Conservation (phyloP, 2,113 vertebrate species). For the Caretta caretta region DNA sequence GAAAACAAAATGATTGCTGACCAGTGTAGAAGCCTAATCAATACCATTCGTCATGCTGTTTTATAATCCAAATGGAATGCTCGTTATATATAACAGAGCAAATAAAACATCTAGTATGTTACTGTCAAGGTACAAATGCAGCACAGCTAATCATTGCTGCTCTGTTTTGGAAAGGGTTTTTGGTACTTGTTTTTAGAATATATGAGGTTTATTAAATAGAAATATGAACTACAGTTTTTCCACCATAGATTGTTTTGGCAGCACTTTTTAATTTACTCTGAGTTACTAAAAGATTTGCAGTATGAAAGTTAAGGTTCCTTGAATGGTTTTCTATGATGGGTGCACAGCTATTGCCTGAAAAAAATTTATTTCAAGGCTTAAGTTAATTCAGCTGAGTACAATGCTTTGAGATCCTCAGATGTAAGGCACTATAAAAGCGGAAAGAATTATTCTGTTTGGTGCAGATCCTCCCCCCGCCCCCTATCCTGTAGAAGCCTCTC, state of each 20-base stretch:
- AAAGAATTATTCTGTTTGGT: not conserved
- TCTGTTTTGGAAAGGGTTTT: not conserved
- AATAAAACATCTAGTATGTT: conserved; percentile 40
- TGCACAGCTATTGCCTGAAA: not conserved
- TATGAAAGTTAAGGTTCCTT: not conserved
- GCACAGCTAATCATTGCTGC: not conserved
- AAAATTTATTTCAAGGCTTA: accelerated
- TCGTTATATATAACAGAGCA: conserved; percentile 35
- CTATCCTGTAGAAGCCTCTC: not conserved
- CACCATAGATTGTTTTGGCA: not conserved
- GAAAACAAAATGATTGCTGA: conserved; percentile 72
- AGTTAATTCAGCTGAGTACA: not conserved
- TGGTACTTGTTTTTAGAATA: not conserved
- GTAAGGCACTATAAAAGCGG: not conserved
- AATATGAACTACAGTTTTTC: not conserved
- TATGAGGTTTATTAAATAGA: not conserved
- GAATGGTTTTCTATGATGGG: not conserved
- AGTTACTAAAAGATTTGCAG: not conserved
- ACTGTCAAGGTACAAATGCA: conserved; percentile 11
- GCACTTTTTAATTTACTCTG: not conserved
- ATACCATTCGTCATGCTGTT: conserved; percentile 60
- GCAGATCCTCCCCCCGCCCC: not conserved
- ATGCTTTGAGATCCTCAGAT: not conserved
- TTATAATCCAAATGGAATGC: conserved; percentile 60
- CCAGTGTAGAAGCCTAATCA: conserved; percentile 57